A percentile compares a stretch with the other conserved stretches of the same genome.
phyloP scores from a whole-genome alignment of 2,113 vertebrate species.

The Plotosus lineatus region DNA sequence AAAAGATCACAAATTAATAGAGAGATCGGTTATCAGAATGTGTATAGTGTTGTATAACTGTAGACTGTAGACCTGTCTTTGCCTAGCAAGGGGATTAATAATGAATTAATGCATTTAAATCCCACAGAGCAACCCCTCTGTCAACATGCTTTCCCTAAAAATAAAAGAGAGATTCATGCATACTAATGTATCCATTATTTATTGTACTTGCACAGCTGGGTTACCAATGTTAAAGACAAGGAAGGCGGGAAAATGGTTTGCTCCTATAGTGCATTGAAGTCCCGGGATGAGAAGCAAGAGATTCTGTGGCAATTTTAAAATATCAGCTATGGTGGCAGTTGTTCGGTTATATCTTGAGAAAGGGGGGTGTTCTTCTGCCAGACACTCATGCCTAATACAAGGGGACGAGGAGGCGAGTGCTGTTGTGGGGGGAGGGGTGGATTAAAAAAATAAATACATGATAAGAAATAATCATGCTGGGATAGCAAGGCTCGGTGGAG shows the following conservation, averaged over 20 bases:
- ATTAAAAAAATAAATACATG: slow-evolving; percentile 83
- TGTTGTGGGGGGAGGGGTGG: slow-evolving; percentile 69
- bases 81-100: slow-evolving; percentile 75
- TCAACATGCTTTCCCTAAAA: slow-evolving; percentile 51
- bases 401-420: slow-evolving; percentile 66
- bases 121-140: slow-evolving; percentile 50
- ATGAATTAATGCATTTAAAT: slow-evolving; percentile 73
- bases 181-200: slow-evolving; percentile 81
- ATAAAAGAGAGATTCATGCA: slow-evolving; percentile 71
- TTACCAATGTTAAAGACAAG: slow-evolving; percentile 65
- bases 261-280: slow-evolving; percentile 65
- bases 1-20: slow-evolving; percentile 4
- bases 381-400: slow-evolving; percentile 63
- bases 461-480: slow-evolving; percentile 77
- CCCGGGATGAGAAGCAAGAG: slow-evolving; percentile 59
- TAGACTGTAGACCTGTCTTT: slow-evolving; percentile 61
- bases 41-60: slow-evolving; percentile 42
- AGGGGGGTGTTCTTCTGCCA: slow-evolving; percentile 59
- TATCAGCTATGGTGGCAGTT: slow-evolving; percentile 42
- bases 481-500: slow-evolving; percentile 64
- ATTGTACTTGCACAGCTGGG: slow-evolving; percentile 67
- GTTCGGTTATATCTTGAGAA: slow-evolving; percentile 36
- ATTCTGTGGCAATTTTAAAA: slow-evolving; percentile 59
- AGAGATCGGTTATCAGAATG: slow-evolving; percentile 37
- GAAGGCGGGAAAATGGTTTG: slow-evolving; percentile 49